Conservation (phyloP, 2,888 invertebrate genomes). For the Dynastes grantii region DNA sequence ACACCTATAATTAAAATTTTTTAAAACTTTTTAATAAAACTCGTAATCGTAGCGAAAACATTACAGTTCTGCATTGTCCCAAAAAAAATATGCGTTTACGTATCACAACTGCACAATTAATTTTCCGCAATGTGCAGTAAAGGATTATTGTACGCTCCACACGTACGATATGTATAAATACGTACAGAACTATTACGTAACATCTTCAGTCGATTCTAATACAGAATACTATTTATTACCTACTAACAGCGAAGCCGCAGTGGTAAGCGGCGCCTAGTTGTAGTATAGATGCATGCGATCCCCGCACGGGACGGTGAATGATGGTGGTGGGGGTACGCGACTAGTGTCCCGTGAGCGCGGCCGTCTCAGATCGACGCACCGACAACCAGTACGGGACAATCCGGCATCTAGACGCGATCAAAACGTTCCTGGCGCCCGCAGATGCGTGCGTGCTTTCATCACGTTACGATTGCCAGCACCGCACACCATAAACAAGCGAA, state of each 20-base stretch:
- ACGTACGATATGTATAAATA: slow-evolving; percentile 1
- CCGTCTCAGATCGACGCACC: slow-evolving; percentile 65
- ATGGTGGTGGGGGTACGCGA: slow-evolving; percentile 59
- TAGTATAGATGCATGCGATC: slow-evolving; percentile 60
- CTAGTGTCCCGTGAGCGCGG: slow-evolving; percentile 63
- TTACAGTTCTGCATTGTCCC: not conserved
- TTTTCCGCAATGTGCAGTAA: slow-evolving; percentile 11
- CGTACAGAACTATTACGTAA: slow-evolving; percentile 53
- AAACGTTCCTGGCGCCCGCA: slow-evolving; percentile 49
- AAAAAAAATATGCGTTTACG: not conserved
- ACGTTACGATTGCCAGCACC: slow-evolving; percentile 40
- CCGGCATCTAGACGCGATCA: slow-evolving; percentile 60
- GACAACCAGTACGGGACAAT: slow-evolving; percentile 66
- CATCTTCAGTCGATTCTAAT: slow-evolving; percentile 54
- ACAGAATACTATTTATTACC: slow-evolving; percentile 58
- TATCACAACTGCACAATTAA: not conserved
- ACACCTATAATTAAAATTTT: too few species aligned
- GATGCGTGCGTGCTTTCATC: slow-evolving; percentile 52
- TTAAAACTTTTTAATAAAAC: too few species aligned
- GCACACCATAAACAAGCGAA: slow-evolving; percentile 39
- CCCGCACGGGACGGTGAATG: slow-evolving; percentile 65
- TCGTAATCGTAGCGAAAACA: too few species aligned
- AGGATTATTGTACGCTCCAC: slow-evolving; percentile 29
- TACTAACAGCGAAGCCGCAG: slow-evolving; percentile 60
- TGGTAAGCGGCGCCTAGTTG: slow-evolving; percentile 63